A percentile compares a stretch with the other conserved stretches of the same genome.
Conservation (phyloP, 2,888 invertebrate species). For the Eudasyphora cyanicolor region DNA sequence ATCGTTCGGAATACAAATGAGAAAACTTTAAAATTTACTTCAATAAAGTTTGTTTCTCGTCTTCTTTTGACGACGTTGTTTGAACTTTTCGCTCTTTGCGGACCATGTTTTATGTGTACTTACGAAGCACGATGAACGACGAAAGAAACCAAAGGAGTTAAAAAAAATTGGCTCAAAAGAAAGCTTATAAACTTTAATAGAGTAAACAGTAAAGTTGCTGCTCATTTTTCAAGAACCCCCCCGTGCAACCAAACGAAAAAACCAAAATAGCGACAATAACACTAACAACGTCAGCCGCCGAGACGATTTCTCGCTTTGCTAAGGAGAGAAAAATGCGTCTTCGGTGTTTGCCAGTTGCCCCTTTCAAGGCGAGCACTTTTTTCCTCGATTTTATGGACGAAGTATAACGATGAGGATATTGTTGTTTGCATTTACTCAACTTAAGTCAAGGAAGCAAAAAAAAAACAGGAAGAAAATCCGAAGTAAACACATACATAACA, state of each 20-base stretch:
- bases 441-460: background rate
- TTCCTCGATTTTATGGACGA: constrained; percentile 32
- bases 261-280: constrained; percentile 33
- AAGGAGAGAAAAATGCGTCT: background rate
- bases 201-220: constrained; percentile 71
- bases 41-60: constrained; percentile 48
- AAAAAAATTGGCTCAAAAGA: constrained; percentile 71
- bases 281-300: background rate
- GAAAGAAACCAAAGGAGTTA: background rate
- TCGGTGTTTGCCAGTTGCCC: constrained; percentile 9
- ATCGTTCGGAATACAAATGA: constrained; percentile 77
- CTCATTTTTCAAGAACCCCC: constrained; percentile 52
- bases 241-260: no score
- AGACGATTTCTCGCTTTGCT: background rate
- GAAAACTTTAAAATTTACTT: constrained; percentile 74
- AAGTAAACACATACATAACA: background rate
- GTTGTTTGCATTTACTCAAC: constrained; percentile 9
- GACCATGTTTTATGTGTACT: constrained; percentile 38
- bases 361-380: constrained; percentile 48
- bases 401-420: background rate
- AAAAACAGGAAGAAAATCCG: no score
- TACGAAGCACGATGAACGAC: background rate
- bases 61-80: constrained; percentile 68
- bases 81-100: constrained; percentile 62
- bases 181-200: constrained; percentile 78